phyloP scores from a whole-genome alignment of 2,113 vertebrate genomes.

The Myiozetetes cayanensis region DNA sequence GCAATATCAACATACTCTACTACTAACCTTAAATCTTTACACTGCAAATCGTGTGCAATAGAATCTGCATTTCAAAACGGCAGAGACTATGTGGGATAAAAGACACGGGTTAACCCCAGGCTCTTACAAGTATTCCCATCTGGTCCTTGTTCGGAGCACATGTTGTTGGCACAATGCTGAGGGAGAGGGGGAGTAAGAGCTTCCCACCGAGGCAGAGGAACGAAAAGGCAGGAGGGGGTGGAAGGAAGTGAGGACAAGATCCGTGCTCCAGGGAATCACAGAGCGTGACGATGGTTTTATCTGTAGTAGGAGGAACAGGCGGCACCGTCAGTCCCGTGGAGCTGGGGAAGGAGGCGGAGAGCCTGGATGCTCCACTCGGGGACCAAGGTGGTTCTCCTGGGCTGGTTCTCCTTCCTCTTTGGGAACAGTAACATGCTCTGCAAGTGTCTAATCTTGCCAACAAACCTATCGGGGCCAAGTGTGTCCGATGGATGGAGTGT shows the following conservation, averaged over 20 bases:
- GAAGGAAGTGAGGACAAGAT: neutral
- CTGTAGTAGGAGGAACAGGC: neutral
- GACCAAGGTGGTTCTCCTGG: neutral
- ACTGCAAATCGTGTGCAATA: neutral
- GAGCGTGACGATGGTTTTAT: neutral
- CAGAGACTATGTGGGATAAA: neutral
- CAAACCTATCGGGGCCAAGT: accelerated
- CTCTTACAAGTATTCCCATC: slow-evolving; percentile 5
- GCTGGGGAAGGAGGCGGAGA: neutral
- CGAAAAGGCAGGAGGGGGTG: neutral
- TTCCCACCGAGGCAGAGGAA: neutral
- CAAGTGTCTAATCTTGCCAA: neutral
- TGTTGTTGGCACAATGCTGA: neutral
- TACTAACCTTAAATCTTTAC: neutral
- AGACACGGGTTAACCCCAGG: neutral
- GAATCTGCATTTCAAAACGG: neutral
- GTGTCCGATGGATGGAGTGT: accelerated
- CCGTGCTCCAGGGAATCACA: neutral
- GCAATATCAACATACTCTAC: neutral
- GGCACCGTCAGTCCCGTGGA: neutral
- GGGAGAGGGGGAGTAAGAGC: slow-evolving; percentile 15
- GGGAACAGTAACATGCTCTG: accelerated
- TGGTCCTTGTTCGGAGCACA: neutral
- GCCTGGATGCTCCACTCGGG: accelerated
- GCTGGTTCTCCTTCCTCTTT: neutral